Percentiles rank a stretch among this genome's conserved stretches.
These are phyloP conservation scores for Brotula barbata DNA, from an alignment of 2,797 vertebrate genomes.

Conservation along the genomic window DNA sequence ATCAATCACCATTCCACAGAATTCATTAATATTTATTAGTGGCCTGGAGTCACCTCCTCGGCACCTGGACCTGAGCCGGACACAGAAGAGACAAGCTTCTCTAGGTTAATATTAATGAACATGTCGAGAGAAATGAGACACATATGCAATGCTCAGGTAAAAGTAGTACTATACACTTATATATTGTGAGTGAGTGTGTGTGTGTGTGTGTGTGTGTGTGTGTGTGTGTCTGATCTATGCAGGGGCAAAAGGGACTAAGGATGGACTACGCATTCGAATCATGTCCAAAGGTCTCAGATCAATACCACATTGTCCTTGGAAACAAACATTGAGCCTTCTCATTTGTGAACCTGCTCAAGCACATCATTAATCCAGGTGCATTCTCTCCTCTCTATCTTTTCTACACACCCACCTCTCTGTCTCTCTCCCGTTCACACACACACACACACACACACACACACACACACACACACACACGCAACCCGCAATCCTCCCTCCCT, in stretches of 20 bases:
- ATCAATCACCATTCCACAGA: constrained; percentile 79
- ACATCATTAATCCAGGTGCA: constrained; percentile 81
- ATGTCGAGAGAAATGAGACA: constrained; percentile 62
- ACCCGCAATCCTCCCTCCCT: constrained; percentile 54
- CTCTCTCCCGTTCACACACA: background rate
- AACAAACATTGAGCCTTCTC: constrained; percentile 77
- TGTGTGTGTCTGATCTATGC: constrained; percentile 2
- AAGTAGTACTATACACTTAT: constrained; percentile 19
- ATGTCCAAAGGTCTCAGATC: constrained; percentile 73
- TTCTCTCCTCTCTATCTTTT: constrained; percentile 33
- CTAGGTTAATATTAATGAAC: constrained; percentile 77
- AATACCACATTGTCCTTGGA: constrained; percentile 81
- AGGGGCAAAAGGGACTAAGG: constrained; percentile 47
- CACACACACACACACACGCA: constrained; percentile 26
- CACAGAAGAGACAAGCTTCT: constrained; percentile 65
- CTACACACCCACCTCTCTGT: background rate
- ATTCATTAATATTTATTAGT: constrained; percentile 81
- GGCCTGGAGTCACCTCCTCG: constrained; percentile 75
- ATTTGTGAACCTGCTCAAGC: constrained; percentile 81
- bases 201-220: constrained; percentile 6
- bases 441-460: constrained; percentile 1
- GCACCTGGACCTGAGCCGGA: constrained; percentile 68
- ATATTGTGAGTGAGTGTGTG: constrained; percentile 9
- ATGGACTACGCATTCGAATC: constrained; percentile 65
- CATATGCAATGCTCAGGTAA: constrained; percentile 55